phyloP scores from a whole-genome alignment of 2,113 vertebrate genomes.

The Pollimyrus isidori region DNA sequence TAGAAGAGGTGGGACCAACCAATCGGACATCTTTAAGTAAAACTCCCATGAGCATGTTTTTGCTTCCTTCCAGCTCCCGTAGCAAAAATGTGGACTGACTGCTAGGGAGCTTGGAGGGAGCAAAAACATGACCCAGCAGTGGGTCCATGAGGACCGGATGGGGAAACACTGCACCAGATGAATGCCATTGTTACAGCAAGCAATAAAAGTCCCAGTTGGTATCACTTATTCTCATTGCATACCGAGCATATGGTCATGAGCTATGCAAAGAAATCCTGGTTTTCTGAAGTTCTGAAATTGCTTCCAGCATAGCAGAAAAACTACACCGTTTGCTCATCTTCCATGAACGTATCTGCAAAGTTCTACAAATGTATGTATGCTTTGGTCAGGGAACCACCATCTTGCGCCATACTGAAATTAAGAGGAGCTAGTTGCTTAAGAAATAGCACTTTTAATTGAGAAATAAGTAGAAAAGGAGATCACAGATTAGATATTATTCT shows the following conservation, averaged over 20 bases:
- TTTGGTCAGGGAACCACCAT: neutral
- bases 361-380: neutral
- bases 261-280: neutral
- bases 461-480: neutral
- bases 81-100: neutral
- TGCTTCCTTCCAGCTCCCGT: neutral
- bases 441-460: neutral
- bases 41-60: neutral
- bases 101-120: neutral
- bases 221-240: neutral
- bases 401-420: neutral
- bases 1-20: no score
- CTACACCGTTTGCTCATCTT: neutral
- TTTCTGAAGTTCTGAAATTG: neutral
- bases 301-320: neutral
- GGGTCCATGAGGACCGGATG: neutral
- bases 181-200: neutral
- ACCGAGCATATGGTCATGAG: neutral
- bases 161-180: neutral
- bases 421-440: neutral
- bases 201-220: neutral
- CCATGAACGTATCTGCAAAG: neutral
- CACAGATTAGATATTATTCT: neutral
- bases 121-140: neutral
- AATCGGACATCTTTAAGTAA: no score